These are phyloP conservation scores for Apodemia hepburni DNA, from an alignment of 2,888 invertebrate genomes.

Conservation along the genomic window DNA sequence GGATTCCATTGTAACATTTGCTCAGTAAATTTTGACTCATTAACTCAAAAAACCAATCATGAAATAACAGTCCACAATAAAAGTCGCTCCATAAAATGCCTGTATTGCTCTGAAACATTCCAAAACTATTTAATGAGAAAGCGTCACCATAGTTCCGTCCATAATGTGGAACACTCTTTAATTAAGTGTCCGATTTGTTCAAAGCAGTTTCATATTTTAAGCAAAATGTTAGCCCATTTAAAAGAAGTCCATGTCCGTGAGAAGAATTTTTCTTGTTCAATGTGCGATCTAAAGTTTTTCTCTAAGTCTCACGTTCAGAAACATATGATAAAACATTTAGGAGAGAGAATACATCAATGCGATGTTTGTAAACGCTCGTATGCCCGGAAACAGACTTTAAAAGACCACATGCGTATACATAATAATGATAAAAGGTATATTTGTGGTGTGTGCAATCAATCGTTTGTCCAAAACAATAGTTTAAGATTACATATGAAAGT, in stretches of 20 bases:
- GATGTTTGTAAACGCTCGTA: constrained; percentile 72
- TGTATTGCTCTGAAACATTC: constrained; percentile 54
- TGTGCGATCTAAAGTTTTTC: constrained; percentile 75
- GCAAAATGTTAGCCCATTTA: constrained; percentile 56
- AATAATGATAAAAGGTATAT: constrained; percentile 46
- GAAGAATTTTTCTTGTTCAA: constrained; percentile 62
- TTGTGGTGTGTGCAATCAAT: constrained; percentile 48
- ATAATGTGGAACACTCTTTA: constrained; percentile 46
- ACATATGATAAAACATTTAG: constrained; percentile 74
- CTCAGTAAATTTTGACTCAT: constrained; percentile 48
- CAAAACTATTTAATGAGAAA: constrained; percentile 51
- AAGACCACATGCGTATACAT: constrained; percentile 61
- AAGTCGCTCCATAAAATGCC: constrained; percentile 49
- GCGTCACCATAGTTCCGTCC: constrained; percentile 46
- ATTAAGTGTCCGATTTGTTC: constrained; percentile 55
- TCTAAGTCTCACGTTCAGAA: constrained; percentile 70
- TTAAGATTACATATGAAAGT: constrained; percentile 51
- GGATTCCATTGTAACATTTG: constrained; percentile 53
- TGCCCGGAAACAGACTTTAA: constrained; percentile 58
- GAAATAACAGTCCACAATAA: constrained; percentile 49
- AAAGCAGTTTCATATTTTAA: constrained; percentile 53
- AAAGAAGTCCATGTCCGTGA: constrained; percentile 68
- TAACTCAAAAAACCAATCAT: constrained; percentile 50
- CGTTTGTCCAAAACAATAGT: constrained; percentile 54
- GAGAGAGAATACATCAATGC: constrained; percentile 66